Conservation (phyloP, 1,140 invertebrate species). For the Berghia stephanieae region DNA sequence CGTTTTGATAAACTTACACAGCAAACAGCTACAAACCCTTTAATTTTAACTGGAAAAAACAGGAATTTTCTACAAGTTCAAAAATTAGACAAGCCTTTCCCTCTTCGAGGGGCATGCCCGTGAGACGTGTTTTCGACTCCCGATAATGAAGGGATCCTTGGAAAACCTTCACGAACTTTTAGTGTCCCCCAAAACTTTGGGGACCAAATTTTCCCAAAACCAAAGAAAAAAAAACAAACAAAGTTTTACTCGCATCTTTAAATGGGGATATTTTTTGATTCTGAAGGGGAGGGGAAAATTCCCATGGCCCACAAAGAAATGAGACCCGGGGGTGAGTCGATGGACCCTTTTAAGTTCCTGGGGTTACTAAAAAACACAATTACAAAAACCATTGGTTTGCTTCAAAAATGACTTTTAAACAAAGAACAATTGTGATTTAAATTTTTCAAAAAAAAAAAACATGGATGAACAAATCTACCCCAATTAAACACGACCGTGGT, state of each 20-base stretch:
- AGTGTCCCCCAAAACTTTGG: constrained; percentile 36
- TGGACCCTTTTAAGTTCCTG: too few relatives aligned
- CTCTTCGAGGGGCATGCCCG: constrained; percentile 49
- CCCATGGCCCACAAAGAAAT: background rate
- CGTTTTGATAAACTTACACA: constrained; percentile 44
- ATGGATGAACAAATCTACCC: background rate
- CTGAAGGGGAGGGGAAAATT: background rate
- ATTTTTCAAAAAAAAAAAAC: background rate
- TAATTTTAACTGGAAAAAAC: constrained; percentile 58
- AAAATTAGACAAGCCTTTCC: constrained; percentile 36
- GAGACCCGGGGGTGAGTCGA: background rate
- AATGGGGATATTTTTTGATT: background rate
- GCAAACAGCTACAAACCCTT: constrained; percentile 51
- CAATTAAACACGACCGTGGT: too few relatives aligned
- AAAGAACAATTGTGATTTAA: too few relatives aligned
- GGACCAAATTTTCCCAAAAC: constrained; percentile 31
- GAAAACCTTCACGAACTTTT: constrained; percentile 31
- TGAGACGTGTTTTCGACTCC: constrained; percentile 39
- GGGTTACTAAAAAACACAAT: too few relatives aligned
- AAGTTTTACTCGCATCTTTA: background rate
- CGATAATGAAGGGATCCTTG: background rate
- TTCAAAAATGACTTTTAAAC: too few relatives aligned
- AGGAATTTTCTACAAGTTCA: constrained; percentile 48
- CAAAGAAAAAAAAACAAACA: background rate
- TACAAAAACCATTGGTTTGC: too few relatives aligned